A percentile compares a stretch with the other conserved stretches of the same genome.
phyloP scores from a whole-genome alignment of 2,797 vertebrate genomes.

The Megalops cyprinoides region DNA sequence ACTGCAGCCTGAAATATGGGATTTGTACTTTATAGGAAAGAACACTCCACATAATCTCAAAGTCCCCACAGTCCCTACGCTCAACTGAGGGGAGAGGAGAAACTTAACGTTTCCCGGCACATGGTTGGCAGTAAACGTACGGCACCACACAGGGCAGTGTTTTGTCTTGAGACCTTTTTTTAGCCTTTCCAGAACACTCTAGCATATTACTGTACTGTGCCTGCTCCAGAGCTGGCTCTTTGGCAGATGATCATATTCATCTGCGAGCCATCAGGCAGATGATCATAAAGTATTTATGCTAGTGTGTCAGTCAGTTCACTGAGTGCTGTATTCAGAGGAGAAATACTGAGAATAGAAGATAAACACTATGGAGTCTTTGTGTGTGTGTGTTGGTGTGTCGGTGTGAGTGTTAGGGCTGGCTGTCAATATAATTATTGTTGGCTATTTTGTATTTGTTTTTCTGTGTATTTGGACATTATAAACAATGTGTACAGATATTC shows the following conservation, averaged over 20 bases:
- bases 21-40: not conserved
- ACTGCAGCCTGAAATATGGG: not conserved
- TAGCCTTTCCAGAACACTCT: not conserved
- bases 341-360: conserved; percentile 1
- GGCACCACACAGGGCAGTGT: not conserved
- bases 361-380: too few species aligned
- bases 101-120: not conserved
- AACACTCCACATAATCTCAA: not conserved
- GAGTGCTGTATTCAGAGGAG: not conserved
- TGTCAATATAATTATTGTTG: too few species aligned
- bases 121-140: not conserved
- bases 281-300: not conserved
- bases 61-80: not conserved
- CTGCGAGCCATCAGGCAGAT: too few species aligned
- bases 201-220: not conserved
- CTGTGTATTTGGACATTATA: too few species aligned
- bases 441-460: too few species aligned
- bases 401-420: too few species aligned
- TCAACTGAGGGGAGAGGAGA: not conserved
- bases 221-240: not conserved
- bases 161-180: not conserved
- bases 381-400: too few species aligned
- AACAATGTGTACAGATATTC: too few species aligned
- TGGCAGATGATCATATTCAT: conserved; percentile 1
- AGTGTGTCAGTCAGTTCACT: too few species aligned